Base-by-base conservation (phyloP, 2,888 invertebrate species). In the Pristionchus arcanus region DNA sequence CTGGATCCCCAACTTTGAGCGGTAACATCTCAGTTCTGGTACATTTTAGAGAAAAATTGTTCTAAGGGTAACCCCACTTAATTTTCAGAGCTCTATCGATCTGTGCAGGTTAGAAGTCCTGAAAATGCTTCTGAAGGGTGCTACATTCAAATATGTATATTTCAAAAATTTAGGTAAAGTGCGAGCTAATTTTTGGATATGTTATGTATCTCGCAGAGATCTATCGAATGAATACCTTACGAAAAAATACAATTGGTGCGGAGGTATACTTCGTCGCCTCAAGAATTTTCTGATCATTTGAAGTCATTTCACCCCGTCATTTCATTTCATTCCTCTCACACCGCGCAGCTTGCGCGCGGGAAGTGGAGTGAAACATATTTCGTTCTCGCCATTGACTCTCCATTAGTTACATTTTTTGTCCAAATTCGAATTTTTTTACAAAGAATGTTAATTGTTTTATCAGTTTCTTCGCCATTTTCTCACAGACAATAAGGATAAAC, bases 291-390 rank as follows among this genome's bases (percentile, higher is more conserved):
- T 28, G 28, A 68, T 68, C 11, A 68, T 28, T 68, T 68, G n/a
- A 28, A 68, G 68, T 68, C 68, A 68, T 68, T 68, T 68, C 68
- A 68, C n/a, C n/a, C n/a, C n/a, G n/a, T n/a, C n/a, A n/a, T 68
- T 68, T 19, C 59, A 16, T 19, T 19, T 19, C 59, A 11, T 53
- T 53, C 21, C 19, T 5, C n/a, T 68, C 31, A 5, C 28, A 68
- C 68, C 68, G 68, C 68, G 68, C 68, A 15, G 28, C 7, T 28
- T 28, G n/a, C 68, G 68, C 68, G 68, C 28, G 68, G n/a, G n/a
- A n/a, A n/a, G n/a, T n/a, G n/a, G n/a, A n/a, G n/a, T n/a, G n/a
- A n/a, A n/a, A n/a, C n/a, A 68, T 68, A 28, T 28, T 28, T 4
- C 31, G 28, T 68, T 28, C 31, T 68, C 68, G n/a, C 31, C 68